phyloP scores from a whole-genome alignment of 2,888 invertebrate species.

The Pollenia labialis region DNA sequence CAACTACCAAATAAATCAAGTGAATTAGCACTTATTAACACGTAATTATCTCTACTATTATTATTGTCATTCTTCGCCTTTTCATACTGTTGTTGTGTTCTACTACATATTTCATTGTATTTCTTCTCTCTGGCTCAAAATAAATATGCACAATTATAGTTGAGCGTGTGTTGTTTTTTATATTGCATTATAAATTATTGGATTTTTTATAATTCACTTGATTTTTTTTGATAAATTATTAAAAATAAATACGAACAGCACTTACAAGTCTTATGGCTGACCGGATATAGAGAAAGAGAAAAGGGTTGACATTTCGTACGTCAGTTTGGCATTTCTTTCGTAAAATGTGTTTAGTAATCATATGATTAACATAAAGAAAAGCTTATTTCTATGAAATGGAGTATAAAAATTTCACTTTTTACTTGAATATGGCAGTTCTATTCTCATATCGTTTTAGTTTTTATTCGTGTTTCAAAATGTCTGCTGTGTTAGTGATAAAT shows the following conservation, averaged over 20 bases:
- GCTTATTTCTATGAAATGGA: constrained; percentile 13
- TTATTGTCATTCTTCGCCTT: background rate
- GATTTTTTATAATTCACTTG: constrained; percentile 75
- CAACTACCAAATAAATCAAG: constrained; percentile 54
- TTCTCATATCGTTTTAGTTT: constrained; percentile 1
- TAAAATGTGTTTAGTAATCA: constrained; percentile 46
- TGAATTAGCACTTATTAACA: constrained; percentile 46
- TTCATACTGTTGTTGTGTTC: too few relatives aligned
- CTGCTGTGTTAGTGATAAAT: background rate
- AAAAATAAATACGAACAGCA: constrained; percentile 75
- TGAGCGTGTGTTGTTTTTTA: background rate
- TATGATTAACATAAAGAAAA: background rate
- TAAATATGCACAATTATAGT: constrained; percentile 7
- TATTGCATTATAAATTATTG: constrained; percentile 42
- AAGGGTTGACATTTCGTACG: constrained; percentile 78
- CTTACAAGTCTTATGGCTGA: constrained; percentile 83
- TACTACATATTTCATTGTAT: background rate
- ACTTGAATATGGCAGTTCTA: constrained; percentile 10
- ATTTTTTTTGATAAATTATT: constrained; percentile 77
- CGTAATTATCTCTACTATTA: background rate
- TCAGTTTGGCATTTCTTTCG: constrained; percentile 75
- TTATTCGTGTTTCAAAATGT: background rate
- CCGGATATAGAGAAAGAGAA: constrained; percentile 83
- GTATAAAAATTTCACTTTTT: background rate
- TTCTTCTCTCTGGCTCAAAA: constrained; percentile 17